Base-by-base conservation (phyloP, 2,113 vertebrate genomes). In the Neoarius graeffei region DNA sequence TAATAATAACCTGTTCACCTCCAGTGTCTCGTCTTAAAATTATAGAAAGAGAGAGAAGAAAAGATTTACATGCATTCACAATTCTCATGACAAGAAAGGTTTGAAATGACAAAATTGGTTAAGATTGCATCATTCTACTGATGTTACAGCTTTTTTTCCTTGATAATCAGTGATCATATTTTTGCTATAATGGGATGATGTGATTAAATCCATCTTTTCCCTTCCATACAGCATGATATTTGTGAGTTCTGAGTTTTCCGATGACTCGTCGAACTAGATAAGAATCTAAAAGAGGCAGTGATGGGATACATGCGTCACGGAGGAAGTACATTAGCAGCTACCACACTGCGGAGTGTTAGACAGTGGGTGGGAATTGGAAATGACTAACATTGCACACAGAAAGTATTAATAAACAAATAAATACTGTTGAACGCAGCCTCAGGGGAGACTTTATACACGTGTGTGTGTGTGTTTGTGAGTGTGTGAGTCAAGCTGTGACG, bases 401-500 rank as follows among this genome's bases (percentile, higher is more conserved):
- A 35, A 81, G 80, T 81, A 59, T 81, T 81, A 81, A 81, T 81
- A 81, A 81, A 62, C 80, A 81, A 81, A 81, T 81, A 81, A 81
- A 60, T 60, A 81, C 57, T 81, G 80, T 81, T 81, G 74, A 66
- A 80, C 50, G 30, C 52, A 57, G 54, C 84, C 84, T 74, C 9
- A 13, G 23, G 54, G 79, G 79, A 71, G 79, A 81, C 11, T 82
- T 87, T 27, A 50, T 73, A 87, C 82, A 35, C 66, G 42, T 82
- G 52, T 73, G 86, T 27, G 56, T 8, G 19, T 23, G 52, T 54
- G 52, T 54, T 7, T 86, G 85, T 67, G 50, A 66, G 84, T 77
- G 85, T 54, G 50, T 71, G 52, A 84, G 54, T 52, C 86, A 82
- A 87, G 54, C 66, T 69, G 62, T 60, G 86, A 59, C 60, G 66